Percentiles rank a stretch among this genome's conserved stretches.
phyloP scores from a whole-genome alignment of 2,888 invertebrate genomes.

The Falcaria lacertinaria region DNA sequence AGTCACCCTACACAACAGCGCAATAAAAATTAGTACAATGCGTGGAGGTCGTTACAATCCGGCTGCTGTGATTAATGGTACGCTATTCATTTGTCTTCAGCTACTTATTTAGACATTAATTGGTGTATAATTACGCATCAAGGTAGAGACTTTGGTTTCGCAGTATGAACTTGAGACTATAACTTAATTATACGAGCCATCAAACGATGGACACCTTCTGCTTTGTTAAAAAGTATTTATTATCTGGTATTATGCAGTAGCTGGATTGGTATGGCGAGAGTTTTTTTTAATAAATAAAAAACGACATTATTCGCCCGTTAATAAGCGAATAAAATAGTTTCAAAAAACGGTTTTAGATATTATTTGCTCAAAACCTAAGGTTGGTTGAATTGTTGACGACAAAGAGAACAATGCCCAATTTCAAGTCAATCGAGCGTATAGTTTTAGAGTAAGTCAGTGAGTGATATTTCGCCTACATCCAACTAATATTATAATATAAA shows the following conservation, averaged over 20 bases:
- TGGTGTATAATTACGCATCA: slow-evolving; percentile 47
- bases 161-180: slow-evolving; percentile 21
- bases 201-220: neutral
- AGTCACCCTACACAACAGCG: neutral
- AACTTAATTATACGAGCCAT: neutral
- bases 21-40: neutral
- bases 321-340: no score
- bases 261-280: no score
- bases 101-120: slow-evolving; percentile 53
- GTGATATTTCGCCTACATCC: no score
- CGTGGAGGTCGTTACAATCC: slow-evolving; percentile 33
- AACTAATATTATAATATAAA: no score
- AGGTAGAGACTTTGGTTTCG: slow-evolving; percentile 20
- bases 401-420: no score
- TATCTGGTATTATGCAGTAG: neutral
- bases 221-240: neutral
- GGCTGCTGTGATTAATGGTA: slow-evolving; percentile 50
- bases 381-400: no score
- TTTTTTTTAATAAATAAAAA: no score
- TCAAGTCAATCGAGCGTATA: no score
- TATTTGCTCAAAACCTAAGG: no score
- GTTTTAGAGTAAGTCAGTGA: no score
- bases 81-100: slow-evolving; percentile 58
- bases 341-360: no score
- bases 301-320: no score